These are phyloP conservation scores for Siphlonurus alternatus DNA, from an alignment of 2,888 invertebrate species.

Conservation along the genomic window DNA sequence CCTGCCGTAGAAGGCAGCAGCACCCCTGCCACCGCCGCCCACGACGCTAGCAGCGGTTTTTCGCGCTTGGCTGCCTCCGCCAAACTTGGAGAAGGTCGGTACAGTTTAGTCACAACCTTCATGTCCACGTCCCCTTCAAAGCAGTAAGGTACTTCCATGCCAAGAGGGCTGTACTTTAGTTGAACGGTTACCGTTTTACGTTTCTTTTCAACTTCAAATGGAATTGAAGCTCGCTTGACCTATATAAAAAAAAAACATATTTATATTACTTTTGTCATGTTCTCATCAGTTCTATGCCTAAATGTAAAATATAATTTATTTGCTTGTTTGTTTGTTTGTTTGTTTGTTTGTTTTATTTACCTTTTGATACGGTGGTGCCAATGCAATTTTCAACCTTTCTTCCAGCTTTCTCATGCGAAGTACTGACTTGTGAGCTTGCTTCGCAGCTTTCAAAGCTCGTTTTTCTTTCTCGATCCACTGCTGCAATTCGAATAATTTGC, in stretches of 20 bases:
- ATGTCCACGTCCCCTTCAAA: neutral
- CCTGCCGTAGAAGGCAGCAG: neutral
- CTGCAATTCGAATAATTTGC: neutral
- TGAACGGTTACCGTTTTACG: no score
- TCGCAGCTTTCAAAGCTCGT: neutral
- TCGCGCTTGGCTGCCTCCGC: neutral
- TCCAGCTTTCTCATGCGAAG: neutral
- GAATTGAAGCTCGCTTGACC: no score
- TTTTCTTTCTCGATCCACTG: neutral
- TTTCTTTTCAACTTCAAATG: no score
- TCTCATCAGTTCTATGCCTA: no score
- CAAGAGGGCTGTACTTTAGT: neutral
- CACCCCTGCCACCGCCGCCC: neutral
- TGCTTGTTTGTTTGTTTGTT: no score
- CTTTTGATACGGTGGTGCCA: neutral
- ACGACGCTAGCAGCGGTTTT: neutral
- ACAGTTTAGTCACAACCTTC: neutral
- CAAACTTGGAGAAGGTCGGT: neutral
- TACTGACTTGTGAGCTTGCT: neutral
- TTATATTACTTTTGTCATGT: no score
- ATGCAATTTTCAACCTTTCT: neutral
- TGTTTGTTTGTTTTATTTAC: no score
- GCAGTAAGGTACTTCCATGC: neutral
- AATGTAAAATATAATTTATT: no score
- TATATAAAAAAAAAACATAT: no score